Evolutionary conservation across 2,797 vertebrate species (phyloP), one percentile per base, ranked within the genome.

Genomic region (Enteromius mattozi): DNA sequence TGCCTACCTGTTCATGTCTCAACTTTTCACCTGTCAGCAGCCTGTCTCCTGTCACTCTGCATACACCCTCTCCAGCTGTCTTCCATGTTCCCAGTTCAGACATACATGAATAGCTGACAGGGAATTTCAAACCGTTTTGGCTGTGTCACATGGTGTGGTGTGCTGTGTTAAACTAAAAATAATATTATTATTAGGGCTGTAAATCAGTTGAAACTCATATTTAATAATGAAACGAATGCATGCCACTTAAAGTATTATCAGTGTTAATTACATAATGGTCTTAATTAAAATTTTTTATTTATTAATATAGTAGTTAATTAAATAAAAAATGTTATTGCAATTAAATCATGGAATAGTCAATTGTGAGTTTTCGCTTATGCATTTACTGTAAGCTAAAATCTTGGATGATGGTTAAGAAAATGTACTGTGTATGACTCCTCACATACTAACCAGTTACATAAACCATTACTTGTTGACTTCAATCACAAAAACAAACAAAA

Each of bases 1-100:
- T 75, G 70, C 74, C 81, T 75, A 47, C 59, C 56, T 75, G 70
- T 66, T 82, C 56, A 75, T 63, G 61, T 82, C 81, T 81, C 49
- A 68, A 35, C 49, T 72, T 27, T 49, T 70, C 74, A 82, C 71
- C 79, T 61, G 40, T 82, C 80, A 61, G 37, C 37, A 68, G 63
- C 45, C 19, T 68, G 78, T 85, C 35, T 80, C 24, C 68, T 80
- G 76, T 71, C 69, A 30, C 33, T 72, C 16, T 56, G 8, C 21
- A 17, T 61, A 70, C 13, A 35, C 27, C 24, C 27, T 80, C 16
- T 79, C 42, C 5, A n/a, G 35, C 70, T 74, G 24, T 24, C 42
- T 56, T 56, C 35, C 27, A 27, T 45, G 54, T 82, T 66, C 42
- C 12, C 37, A 63, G 27, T 45, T 13, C 19, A 61, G 69, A 42